Conservation (phyloP, 2,888 invertebrate species). For the Colostygia pectinataria region DNA sequence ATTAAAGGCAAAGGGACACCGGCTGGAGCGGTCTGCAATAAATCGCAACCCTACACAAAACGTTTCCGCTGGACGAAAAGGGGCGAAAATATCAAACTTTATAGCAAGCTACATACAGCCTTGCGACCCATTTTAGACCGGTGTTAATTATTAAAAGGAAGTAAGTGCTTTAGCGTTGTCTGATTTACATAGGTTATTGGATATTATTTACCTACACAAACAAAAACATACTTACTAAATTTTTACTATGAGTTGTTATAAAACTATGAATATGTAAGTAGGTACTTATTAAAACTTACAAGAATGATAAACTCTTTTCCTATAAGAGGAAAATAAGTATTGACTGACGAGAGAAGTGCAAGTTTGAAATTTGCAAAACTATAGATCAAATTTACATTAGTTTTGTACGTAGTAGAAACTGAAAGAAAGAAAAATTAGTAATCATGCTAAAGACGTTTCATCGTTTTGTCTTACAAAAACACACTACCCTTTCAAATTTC, state of each 20-base stretch:
- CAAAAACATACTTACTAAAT: not conserved
- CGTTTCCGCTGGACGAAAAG: conserved; percentile 60
- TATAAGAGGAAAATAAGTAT: too few relatives aligned
- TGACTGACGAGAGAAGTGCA: too few relatives aligned
- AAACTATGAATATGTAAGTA: too few relatives aligned
- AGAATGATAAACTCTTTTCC: not conserved
- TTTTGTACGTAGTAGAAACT: too few relatives aligned
- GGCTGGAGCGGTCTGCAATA: conserved; percentile 70
- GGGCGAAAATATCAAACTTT: conserved; percentile 23
- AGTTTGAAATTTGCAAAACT: too few relatives aligned
- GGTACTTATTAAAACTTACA: too few relatives aligned
- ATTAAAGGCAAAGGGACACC: conserved; percentile 76
- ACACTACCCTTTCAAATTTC: conserved; percentile 36
- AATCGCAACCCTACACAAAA: conserved; percentile 76
- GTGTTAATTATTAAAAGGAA: conserved; percentile 34
- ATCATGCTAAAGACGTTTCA: too few relatives aligned
- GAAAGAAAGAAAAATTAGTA: too few relatives aligned
- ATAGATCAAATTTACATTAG: too few relatives aligned
- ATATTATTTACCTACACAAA: not conserved
- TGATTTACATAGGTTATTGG: conserved; percentile 18
- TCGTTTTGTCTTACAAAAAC: conserved; percentile 37
- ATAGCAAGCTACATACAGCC: conserved; percentile 14
- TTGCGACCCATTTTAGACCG: conserved; percentile 23
- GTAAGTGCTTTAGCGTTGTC: conserved; percentile 24
- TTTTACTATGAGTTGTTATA: too few relatives aligned